Base-by-base conservation (phyloP, 2,797 vertebrate species). In the Coregonus sp. region DNA sequence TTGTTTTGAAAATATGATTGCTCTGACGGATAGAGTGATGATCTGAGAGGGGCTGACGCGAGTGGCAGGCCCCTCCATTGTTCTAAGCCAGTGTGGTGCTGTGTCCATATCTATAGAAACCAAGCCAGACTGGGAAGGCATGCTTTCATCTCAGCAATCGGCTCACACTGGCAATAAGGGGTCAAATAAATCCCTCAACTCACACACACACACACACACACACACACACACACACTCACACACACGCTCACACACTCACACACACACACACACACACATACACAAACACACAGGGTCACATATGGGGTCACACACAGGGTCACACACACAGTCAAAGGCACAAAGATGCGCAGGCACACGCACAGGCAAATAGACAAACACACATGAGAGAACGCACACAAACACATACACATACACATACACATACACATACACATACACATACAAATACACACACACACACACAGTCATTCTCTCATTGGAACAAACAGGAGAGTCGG, bases 21-120 rank as follows among this genome's bases (percentile, higher is more conserved):
- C 86, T 75, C 90, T 92, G 92, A 93, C 85, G 91, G 88, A 92
- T 92, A 78, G 78, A 61, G 88, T 82, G 89, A 88, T 86, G 86
- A 84, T 86, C 78, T 81, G 86, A 75, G 82, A 81, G 89, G 77
- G 84, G 86, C 85, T 90, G 87, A 89, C 86, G 86, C 84, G 87
- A 92, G 90, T 89, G 91, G 91, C 91, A 87, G 91, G 86, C 92
- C 92, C 86, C 52, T 77, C 91, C 79, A 95, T 96, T 96, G 95
- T 96, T 91, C 91, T 82, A 11, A 81, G 77, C 90, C 92, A 92
- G 94, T 94, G 93, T 95, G 95, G 92, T 89, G 92, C 93, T 86
- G 94, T 96, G 95, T 95, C 94, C 95, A 95, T 97, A 94, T 92
- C 96, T 96, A 96, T 96, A 95, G 95, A 95, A 94, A 94, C 93